Evolutionary conservation across 2,888 invertebrate species (phyloP), one percentile per base, ranked within the genome.

Genomic region (Leptinotarsa juncta): DNA sequence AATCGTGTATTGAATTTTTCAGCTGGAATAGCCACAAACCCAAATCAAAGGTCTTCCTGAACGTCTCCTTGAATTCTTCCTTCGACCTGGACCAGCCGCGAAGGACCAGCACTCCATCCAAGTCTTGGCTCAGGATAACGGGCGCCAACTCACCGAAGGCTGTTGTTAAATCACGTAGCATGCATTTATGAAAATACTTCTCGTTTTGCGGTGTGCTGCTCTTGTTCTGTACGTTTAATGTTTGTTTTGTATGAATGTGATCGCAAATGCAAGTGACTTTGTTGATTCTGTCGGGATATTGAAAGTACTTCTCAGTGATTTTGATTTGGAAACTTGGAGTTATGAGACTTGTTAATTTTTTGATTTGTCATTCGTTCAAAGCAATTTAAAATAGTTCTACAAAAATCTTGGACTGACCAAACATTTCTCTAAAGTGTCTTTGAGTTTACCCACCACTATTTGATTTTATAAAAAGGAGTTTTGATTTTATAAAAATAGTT

Each of bases 61-160:
- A 78, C 65, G 26, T 70, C 3, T 80, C 81, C 16, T 79, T 83
- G 62, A 82, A 72, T 65, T 18, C 81, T 15, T 84, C 83, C 15
- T 77, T 75, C 57, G 57, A 73, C 16, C 23, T 72, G n/a, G 77
- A 78, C 65, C 75, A 75, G 12, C 76, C 81, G 4, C 62, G 62
- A 16, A 77, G 70, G 65, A 75, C 79, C 7, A 81, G 77, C 69
- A 79, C 83, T 5, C 81, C 84, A 62, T 83, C 85, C 51, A 85
- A 83, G 77, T 85, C 87, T 4, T 92, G 92, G 91, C 84, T 91
- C 4, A 88, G 91, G 42, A 89, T 92, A 72, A 92, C 91, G 0
- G 92, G 92, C 3, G 89, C 89, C 3, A 90, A 91, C 83, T 91
- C 91, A 0, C 92, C 92, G 4, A 87, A 89, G 7, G 81, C 85